Base-by-base conservation (phyloP, 1,140 invertebrate species). In the Platyura marginata region DNA sequence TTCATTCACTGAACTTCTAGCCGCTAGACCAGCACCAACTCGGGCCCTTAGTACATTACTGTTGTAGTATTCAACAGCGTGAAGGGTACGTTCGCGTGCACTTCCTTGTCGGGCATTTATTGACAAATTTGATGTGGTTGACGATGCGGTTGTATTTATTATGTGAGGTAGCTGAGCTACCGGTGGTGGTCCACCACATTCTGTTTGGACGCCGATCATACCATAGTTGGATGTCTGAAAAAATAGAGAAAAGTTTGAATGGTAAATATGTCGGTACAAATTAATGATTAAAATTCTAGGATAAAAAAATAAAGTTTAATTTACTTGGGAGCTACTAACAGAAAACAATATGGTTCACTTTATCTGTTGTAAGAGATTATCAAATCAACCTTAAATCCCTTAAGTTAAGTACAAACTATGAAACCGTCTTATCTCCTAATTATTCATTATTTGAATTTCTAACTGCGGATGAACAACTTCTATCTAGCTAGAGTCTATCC, bases 21-120 rank as follows among this genome's bases (percentile, higher is more conserved):
- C 41, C 10, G 48, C 50, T n/a, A 62, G 49, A 20, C 61, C 59
- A 16, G 61, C 62, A 44, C 56, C 56, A 13, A 54, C 54, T 40
- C 62, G 56, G 2, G 64, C 64, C 39, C 57, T 54, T 41, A 67
- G 55, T 13, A 68, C 57, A 49, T 61, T 63, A 40, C 51, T 66
- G 48, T 66, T 67, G 52, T 68, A 68, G 45, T 66, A 67, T 42
- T 67, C 64, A 6, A 67, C 63, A n/a, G 64, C 64, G 46, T 64
- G 59, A 41, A 61, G 57, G 10, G 64, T 54, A 23, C 63, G 51
- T 36, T 65, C 61, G 20, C 65, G 51, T 35, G 51, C 51, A 32
- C 40, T 41, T 45, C 29, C 42, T 34, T 19, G 15, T 25, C 35
- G 45, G 3, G 16, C 15, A 29, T 29, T 29, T n/a, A n/a, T n/a